Evolutionary conservation across 2,113 vertebrate genomes (phyloP).

Genomic region (Sakesphorus luctuosus): DNA sequence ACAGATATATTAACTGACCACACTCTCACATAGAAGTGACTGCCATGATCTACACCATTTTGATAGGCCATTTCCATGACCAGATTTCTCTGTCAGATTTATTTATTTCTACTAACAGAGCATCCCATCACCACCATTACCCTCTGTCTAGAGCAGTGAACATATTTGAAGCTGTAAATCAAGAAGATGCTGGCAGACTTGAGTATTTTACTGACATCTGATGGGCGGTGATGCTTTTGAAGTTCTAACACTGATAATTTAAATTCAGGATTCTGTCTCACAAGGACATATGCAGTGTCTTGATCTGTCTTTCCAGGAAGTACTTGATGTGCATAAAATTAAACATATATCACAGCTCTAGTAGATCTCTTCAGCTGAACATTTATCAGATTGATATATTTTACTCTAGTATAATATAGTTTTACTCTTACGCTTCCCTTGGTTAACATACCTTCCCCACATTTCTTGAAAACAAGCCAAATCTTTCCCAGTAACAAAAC

Average conservation of each 20-base stretch:
- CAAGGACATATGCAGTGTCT: slow-evolving; percentile 47
- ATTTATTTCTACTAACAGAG: neutral
- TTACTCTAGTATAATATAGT: neutral
- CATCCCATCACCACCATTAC: neutral
- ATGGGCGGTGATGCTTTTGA: neutral
- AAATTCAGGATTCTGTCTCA: slow-evolving; percentile 33
- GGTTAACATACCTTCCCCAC: neutral
- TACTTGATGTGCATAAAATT: slow-evolving; percentile 51
- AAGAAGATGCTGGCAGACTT: neutral
- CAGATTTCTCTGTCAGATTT: neutral
- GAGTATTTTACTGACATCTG: neutral
- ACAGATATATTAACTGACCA: neutral
- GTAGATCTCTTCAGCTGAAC: slow-evolving; percentile 8
- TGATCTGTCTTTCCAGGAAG: slow-evolving; percentile 43
- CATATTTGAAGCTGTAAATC: neutral
- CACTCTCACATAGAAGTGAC: neutral
- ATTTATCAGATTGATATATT: neutral
- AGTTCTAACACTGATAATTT: slow-evolving; percentile 10
- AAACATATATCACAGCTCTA: slow-evolving; percentile 10
- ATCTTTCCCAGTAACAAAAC: neutral
- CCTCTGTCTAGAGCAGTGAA: neutral
- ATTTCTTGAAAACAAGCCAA: neutral
- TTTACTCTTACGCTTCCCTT: neutral
- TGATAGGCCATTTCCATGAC: neutral
- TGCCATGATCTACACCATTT: neutral